phyloP scores from a whole-genome alignment of 30 jellyfish, hydroid and myxozoan species.

The Turritopsis rubra region DNA sequence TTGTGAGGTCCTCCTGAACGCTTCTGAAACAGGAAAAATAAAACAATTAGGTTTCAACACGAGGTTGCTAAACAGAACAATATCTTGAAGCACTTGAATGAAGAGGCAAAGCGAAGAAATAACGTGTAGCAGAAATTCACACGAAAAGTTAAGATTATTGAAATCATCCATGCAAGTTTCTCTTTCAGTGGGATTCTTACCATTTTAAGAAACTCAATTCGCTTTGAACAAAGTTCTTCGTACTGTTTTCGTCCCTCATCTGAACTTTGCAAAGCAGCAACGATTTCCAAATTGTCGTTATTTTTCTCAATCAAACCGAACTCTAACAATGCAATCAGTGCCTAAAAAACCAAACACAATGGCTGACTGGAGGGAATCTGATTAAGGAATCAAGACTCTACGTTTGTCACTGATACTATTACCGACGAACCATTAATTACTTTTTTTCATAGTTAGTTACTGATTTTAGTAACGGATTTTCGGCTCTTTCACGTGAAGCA shows the following conservation, averaged over 20 bases:
- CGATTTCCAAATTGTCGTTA: conserved; percentile 53
- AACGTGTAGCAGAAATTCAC: not conserved
- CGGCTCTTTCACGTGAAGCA: too few species aligned
- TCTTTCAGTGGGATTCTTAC: too few species aligned
- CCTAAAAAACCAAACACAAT: conserved; percentile 27
- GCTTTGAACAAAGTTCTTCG: conserved; percentile 54
- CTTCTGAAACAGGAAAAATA: conserved; percentile 23
- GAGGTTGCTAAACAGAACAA: not conserved
- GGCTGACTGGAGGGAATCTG: too few species aligned
- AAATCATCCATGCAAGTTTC: too few species aligned
- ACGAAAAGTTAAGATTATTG: too few species aligned
- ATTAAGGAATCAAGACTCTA: too few species aligned
- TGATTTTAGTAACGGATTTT: too few species aligned
- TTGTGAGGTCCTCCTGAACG: conserved; percentile 74
- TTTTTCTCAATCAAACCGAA: conserved; percentile 56
- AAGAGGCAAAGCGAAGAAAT: not conserved
- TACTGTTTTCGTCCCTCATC: conserved; percentile 52
- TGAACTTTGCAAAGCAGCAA: conserved; percentile 68
- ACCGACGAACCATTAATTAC: too few species aligned
- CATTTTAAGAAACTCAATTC: conserved; percentile 61
- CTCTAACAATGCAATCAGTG: conserved; percentile 43
- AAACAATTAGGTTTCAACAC: not conserved
- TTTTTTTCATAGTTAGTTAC: too few species aligned
- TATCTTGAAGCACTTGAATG: not conserved
- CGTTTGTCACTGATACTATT: too few species aligned